A percentile compares a stretch with the other conserved stretches of the same genome.
Conservation (phyloP, 2,113 vertebrate species). For the Cardinalis cardinalis region DNA sequence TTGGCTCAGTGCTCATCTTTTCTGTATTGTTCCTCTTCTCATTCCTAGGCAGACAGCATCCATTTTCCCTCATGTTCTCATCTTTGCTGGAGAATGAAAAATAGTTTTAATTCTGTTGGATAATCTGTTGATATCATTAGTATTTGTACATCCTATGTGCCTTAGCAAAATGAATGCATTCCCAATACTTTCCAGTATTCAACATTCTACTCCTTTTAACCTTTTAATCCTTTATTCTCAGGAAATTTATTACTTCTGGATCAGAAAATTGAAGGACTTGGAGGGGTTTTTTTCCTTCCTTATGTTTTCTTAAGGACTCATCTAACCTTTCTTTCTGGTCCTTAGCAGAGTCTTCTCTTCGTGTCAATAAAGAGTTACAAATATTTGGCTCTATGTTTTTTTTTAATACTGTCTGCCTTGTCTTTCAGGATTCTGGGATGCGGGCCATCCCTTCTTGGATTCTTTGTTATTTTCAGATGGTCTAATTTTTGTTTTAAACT, state of each 20-base stretch:
- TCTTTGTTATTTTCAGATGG: not conserved
- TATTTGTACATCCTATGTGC: not conserved
- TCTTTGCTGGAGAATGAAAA: not conserved
- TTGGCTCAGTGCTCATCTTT: not conserved
- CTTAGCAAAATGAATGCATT: not conserved
- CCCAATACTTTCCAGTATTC: not conserved
- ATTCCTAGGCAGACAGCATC: not conserved
- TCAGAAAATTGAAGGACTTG: not conserved
- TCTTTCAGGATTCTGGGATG: slow-evolving; percentile 31
- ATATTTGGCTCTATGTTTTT: not conserved
- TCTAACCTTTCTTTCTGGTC: not conserved
- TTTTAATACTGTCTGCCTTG: not conserved
- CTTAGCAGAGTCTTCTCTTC: not conserved
- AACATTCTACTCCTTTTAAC: not conserved
- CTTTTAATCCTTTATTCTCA: not conserved
- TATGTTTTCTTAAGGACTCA: not conserved
- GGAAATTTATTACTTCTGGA: not conserved
- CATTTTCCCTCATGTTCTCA: not conserved
- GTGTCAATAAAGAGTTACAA: slow-evolving; percentile 9
- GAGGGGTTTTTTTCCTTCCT: accelerated
- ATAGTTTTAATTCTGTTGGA: not conserved
- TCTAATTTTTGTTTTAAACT: slow-evolving; percentile 33
- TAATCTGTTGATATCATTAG: not conserved
- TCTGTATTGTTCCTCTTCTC: not conserved
- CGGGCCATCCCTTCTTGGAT: slow-evolving; percentile 27